Percentiles rank a stretch among this genome's conserved stretches.
phyloP scores from a whole-genome alignment of 2,113 vertebrate genomes.

The Garra rufa region DNA sequence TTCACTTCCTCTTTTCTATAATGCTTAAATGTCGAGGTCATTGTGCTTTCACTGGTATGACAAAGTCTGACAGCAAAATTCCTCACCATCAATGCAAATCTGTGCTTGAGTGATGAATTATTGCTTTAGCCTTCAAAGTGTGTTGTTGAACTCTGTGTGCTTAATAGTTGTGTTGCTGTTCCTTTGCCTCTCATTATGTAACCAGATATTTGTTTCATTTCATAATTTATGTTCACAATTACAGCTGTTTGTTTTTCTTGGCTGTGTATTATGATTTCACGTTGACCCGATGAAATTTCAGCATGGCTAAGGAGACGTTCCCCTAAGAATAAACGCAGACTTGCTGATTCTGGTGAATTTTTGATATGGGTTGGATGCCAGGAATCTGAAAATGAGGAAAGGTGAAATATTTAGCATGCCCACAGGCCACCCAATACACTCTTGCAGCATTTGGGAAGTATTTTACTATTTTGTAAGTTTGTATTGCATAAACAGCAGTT shows the following conservation, averaged over 20 bases:
- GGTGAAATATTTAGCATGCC: background rate
- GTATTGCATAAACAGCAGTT: background rate
- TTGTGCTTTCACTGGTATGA: background rate
- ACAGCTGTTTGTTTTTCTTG: conserved; percentile 39
- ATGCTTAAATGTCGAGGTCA: conserved; percentile 15
- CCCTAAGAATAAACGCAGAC: background rate
- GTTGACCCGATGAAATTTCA: conserved; percentile 1
- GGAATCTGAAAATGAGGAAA: background rate
- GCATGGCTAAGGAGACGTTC: background rate
- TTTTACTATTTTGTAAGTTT: background rate
- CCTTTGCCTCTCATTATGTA: background rate
- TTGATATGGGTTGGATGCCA: background rate
- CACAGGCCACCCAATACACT: background rate
- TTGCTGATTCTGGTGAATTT: conserved; percentile 3
- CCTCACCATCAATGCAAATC: background rate
- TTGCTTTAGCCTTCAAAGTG: conserved; percentile 4
- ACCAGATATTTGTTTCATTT: background rate
- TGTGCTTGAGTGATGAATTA: background rate
- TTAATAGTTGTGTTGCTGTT: background rate
- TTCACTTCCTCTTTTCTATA: background rate
- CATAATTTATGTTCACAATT: conserved; percentile 31
- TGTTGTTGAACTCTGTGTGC: background rate
- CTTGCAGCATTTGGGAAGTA: background rate
- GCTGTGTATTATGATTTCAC: conserved; percentile 27
- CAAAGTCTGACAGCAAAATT: conserved; percentile 1